Percentiles rank a stretch among this genome's conserved stretches.
Conservation (phyloP, 2,113 vertebrate genomes). For the Poecilia latipinna region DNA sequence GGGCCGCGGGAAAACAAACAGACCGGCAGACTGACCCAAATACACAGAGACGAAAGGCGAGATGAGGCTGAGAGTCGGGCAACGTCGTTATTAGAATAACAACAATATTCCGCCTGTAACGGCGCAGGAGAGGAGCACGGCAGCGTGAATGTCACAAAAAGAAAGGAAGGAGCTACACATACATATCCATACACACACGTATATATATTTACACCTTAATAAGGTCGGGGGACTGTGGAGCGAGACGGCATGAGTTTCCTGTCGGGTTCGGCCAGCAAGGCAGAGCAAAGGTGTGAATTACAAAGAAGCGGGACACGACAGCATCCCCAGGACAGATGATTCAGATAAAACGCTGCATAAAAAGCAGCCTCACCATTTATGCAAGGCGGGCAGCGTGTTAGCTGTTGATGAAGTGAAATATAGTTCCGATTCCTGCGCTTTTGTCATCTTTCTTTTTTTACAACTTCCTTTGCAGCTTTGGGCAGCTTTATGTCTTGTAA, state of each 20-base stretch:
- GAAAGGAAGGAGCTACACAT: background rate
- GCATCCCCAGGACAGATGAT: slow-evolving; percentile 51
- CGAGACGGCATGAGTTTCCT: slow-evolving; percentile 59
- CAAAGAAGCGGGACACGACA: slow-evolving; percentile 54
- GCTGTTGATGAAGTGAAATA: slow-evolving; percentile 6
- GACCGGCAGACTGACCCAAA: slow-evolving; percentile 63
- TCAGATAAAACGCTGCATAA: slow-evolving; percentile 46
- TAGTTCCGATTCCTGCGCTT: background rate
- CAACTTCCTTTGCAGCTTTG: background rate
- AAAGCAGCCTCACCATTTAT: slow-evolving; percentile 1
- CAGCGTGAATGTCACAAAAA: slow-evolving; percentile 53
- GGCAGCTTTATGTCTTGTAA: background rate
- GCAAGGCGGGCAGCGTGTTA: background rate
- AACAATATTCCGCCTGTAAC: slow-evolving; percentile 63
- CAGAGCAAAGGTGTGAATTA: slow-evolving; percentile 22
- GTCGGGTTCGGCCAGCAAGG: slow-evolving; percentile 33
- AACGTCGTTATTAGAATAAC: slow-evolving; percentile 63
- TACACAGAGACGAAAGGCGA: slow-evolving; percentile 56
- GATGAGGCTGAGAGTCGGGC: slow-evolving; percentile 59
- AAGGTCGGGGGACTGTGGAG: slow-evolving; percentile 45
- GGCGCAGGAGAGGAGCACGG: slow-evolving; percentile 34
- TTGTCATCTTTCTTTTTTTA: background rate
- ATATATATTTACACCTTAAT: slow-evolving; percentile 50
- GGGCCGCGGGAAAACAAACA: slow-evolving; percentile 56
- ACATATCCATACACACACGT: too few species aligned